A percentile compares a stretch with the other conserved stretches of the same genome.
phyloP scores from a whole-genome alignment of 2,797 vertebrate genomes.

The Eutrigla gurnardus region DNA sequence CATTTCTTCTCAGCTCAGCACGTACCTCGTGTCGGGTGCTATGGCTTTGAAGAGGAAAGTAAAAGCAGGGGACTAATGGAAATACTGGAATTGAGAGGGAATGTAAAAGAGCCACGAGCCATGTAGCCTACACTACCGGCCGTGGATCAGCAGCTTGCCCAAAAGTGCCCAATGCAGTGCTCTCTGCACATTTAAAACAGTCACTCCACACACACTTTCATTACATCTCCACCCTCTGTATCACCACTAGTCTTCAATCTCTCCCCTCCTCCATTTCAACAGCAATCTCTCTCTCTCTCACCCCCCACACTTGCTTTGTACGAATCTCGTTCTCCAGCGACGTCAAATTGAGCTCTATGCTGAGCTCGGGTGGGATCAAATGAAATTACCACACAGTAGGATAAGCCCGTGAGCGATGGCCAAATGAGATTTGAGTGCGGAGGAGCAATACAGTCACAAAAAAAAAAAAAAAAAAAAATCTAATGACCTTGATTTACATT shows the following conservation, averaged over 20 bases:
- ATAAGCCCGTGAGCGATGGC: conserved; percentile 48
- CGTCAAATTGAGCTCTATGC: conserved; percentile 39
- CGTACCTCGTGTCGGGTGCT: conserved; percentile 11
- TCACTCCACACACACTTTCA: conserved; percentile 38
- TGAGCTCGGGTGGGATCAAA: conserved; percentile 54
- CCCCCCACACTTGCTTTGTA: conserved; percentile 5
- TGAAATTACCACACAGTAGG: conserved; percentile 64
- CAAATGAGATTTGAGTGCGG: conserved; percentile 67
- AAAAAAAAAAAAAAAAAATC: conserved; percentile 31
- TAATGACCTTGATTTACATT: conserved; percentile 65
- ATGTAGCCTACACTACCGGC: conserved; percentile 8
- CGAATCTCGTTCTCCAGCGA: conserved; percentile 26
- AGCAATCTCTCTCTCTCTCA: conserved; percentile 14
- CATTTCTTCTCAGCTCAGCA: not conserved
- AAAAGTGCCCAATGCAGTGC: conserved; percentile 36
- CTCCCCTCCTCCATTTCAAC: conserved; percentile 35
- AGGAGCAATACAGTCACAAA: conserved; percentile 54
- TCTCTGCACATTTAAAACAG: conserved; percentile 16
- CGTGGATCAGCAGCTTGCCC: not conserved
- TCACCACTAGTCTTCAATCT: conserved; percentile 29
- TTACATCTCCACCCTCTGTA: conserved; percentile 20
- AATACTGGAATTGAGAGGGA: conserved; percentile 34
- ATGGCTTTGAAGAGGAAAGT: conserved; percentile 37
- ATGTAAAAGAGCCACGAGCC: conserved; percentile 24
- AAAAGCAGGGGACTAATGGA: conserved; percentile 45